These are phyloP conservation scores for Battus philenor DNA, from an alignment of 1,140 invertebrate genomes.

Conservation along the genomic window DNA sequence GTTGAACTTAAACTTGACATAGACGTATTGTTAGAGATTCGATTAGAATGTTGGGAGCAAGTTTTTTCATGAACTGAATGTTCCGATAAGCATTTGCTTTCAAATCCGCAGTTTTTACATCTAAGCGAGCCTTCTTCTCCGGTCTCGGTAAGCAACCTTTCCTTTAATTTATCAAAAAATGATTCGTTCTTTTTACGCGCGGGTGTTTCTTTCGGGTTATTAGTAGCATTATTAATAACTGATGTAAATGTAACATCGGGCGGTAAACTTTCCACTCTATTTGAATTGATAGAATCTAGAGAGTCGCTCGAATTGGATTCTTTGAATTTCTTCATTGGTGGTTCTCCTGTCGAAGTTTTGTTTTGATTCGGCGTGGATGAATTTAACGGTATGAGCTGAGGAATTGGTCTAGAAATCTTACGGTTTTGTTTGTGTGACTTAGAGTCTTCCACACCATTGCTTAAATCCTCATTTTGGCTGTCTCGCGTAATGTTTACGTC, in stretches of 20 bases:
- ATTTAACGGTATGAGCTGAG: conserved; percentile 82
- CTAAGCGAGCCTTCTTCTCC: conserved; percentile 78
- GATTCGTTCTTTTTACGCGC: conserved; percentile 82
- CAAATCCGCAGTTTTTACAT: conserved; percentile 85
- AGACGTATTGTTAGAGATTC: conserved; percentile 44
- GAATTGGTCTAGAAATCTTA: conserved; percentile 79
- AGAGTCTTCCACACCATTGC: conserved; percentile 31
- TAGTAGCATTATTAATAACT: conserved; percentile 26
- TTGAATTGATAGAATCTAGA: conserved; percentile 24
- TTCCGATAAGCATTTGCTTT: conserved; percentile 91
- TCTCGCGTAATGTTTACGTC: conserved; percentile 21
- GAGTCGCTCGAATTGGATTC: conserved; percentile 30
- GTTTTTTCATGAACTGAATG: conserved; percentile 84
- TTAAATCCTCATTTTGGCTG: conserved; percentile 22
- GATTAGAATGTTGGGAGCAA: conserved; percentile 67
- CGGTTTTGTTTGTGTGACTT: conserved; percentile 61
- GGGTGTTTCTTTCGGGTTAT: conserved; percentile 35
- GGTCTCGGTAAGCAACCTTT: conserved; percentile 79
- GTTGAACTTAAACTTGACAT: conserved; percentile 79
- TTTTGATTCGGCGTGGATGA: conserved; percentile 58
- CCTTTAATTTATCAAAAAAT: conserved; percentile 89
- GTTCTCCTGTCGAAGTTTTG: conserved; percentile 43
- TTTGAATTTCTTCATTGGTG: conserved; percentile 60
- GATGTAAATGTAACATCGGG: conserved; percentile 48
- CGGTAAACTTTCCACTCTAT: conserved; percentile 39